Evolutionary conservation across 2,888 invertebrate genomes (phyloP).

Genomic region (Cylindroiulus punctatus): DNA sequence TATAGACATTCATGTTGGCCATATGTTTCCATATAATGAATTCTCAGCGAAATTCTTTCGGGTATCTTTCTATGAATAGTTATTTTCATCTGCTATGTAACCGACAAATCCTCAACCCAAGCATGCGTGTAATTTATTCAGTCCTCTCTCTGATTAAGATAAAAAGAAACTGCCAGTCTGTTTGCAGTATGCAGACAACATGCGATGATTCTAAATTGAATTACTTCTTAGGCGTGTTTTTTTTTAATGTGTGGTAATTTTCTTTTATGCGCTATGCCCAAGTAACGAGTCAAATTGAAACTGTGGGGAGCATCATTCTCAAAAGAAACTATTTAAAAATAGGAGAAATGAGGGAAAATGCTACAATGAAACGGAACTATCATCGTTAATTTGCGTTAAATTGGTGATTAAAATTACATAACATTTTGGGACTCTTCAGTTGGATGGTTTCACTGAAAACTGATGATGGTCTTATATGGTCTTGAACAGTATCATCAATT

Average conservation of each 20-base stretch:
- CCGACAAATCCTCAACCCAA: background rate
- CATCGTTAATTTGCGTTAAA: background rate
- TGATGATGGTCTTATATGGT: too few relatives aligned
- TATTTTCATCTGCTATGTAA: conserved; percentile 26
- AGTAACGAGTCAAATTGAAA: background rate
- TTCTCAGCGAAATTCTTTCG: conserved; percentile 29
- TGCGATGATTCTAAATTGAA: conserved; percentile 35
- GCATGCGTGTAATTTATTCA: conserved; percentile 35
- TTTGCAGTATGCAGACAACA: conserved; percentile 14
- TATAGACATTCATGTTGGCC: background rate
- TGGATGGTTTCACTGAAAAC: background rate
- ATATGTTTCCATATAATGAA: background rate
- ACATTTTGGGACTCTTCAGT: background rate
- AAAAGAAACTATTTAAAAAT: conserved; percentile 23
- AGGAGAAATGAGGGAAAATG: background rate
- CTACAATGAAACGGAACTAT: background rate
- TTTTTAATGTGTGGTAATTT: conserved; percentile 5
- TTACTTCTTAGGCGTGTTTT: background rate
- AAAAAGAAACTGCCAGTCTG: conserved; percentile 4
- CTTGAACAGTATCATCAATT: too few relatives aligned
- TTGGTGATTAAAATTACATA: conserved; percentile 23
- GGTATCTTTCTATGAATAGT: conserved; percentile 10
- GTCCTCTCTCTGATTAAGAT: conserved; percentile 16
- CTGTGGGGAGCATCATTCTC: background rate
- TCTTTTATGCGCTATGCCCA: background rate